Conservation (phyloP, 2,888 invertebrate species). For the Drosophila sordidapex region DNA sequence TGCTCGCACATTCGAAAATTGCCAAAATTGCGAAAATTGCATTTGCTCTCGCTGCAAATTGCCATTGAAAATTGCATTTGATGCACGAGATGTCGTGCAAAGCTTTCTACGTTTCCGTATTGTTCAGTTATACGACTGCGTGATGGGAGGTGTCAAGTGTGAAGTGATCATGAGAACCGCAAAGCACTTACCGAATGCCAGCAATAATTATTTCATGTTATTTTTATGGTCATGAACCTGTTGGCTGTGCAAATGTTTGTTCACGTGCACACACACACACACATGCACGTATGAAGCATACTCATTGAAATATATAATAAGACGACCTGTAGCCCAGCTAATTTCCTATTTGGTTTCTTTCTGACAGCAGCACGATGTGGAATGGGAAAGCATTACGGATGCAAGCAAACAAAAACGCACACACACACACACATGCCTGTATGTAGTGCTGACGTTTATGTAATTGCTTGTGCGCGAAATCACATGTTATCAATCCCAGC, state of each 20-base stretch:
- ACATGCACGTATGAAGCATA: no score
- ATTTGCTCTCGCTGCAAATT: slow-evolving; percentile 12
- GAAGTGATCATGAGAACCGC: slow-evolving; percentile 7
- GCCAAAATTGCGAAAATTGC: slow-evolving; percentile 35
- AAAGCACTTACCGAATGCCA: slow-evolving; percentile 21
- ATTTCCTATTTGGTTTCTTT: slow-evolving; percentile 27
- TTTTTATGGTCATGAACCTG: slow-evolving; percentile 11
- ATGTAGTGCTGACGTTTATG: slow-evolving; percentile 16
- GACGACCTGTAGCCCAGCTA: neutral
- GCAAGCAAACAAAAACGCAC: neutral
- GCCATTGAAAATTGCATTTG: slow-evolving; percentile 32
- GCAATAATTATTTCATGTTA: slow-evolving; percentile 3
- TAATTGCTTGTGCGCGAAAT: slow-evolving; percentile 13
- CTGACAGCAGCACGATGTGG: slow-evolving; percentile 5
- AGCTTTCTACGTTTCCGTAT: slow-evolving; percentile 55
- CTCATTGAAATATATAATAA: neutral
- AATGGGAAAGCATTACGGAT: slow-evolving; percentile 29
- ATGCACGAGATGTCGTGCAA: slow-evolving; percentile 46
- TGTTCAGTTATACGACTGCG: slow-evolving; percentile 6
- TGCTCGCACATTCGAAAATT: slow-evolving; percentile 20
- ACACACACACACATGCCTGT: neutral
- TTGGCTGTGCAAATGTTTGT: slow-evolving; percentile 1
- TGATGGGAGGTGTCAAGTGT: neutral
- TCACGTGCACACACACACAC: neutral
- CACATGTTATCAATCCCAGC: neutral